Base-by-base conservation (phyloP, 2,888 invertebrate species). In the Diaperis boleti region DNA sequence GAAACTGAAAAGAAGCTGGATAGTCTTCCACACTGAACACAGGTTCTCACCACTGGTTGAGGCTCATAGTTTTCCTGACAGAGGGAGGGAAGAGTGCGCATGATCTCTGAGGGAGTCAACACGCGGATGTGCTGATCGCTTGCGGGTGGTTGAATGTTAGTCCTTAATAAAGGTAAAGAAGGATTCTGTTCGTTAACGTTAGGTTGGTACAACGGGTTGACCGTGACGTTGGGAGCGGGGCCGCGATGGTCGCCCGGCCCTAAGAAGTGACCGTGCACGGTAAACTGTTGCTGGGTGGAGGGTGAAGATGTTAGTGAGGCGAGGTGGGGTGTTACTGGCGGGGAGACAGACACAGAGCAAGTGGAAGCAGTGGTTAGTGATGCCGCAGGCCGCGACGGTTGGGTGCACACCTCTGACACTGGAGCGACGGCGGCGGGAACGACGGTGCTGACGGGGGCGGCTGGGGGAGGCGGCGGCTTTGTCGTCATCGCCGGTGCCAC, bases 51-150 rank as follows among this genome's bases (percentile, higher is more conserved):
- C 81, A 82, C 82, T 79, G 83, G 82, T 78, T 84, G 83, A 81
- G 84, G 83, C 82, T 87, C 87, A 83, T 87, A 87, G 82, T 85
- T 86, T 85, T 87, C 87, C 85, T 87, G 88, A 83, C 89, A 89
- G 83, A 92, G 88, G 83, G 91, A 91, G 82, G 93, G 92, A 85
- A 92, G 88, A 81, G 92, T 92, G 87, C 92, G 90, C 92, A 92
- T 92, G 83, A 93, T 92, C 88, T 93, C 92, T 76, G 92, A 92
- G 78, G 93, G 92, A 78, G 93, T 93, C 82, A 93, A 88, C 84
- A 92, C 92, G 83, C 92, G 89, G 83, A 92, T 92, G 85, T 92
- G 92, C 84, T 92, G 92, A 85, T 92, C 92, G 76, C 85, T 83
- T 71, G 85, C 80, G 50, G 67, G 61, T 55, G 67, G 64, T 59